Evolutionary conservation across 2,888 invertebrate genomes (phyloP).

Genomic region (Sminthurides aquaticus): DNA sequence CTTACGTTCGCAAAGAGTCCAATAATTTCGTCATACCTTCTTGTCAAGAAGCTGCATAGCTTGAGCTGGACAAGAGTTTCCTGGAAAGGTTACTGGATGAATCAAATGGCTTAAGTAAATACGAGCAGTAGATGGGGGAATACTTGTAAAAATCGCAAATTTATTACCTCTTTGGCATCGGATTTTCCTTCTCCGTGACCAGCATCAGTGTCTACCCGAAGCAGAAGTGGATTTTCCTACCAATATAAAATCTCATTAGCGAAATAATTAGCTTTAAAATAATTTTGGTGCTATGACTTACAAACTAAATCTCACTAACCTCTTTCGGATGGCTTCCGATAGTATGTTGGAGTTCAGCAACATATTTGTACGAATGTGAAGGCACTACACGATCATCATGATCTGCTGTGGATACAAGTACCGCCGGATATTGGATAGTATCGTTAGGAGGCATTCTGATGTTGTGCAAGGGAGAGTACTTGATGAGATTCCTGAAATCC

Average conservation of each 20-base stretch:
- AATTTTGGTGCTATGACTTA: no score
- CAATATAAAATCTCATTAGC: no score
- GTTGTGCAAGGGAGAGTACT: conserved; percentile 92
- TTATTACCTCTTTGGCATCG: conserved; percentile 10
- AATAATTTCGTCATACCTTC: background rate
- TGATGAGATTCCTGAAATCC: conserved; percentile 74
- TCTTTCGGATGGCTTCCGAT: conserved; percentile 57
- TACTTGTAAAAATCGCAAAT: no score
- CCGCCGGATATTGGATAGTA: conserved; percentile 72
- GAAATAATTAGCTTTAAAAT: no score
- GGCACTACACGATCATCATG: conserved; percentile 98
- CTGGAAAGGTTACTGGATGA: no score
- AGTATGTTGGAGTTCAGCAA: conserved; percentile 77
- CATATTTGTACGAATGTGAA: conserved; percentile 89
- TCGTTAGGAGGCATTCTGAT: conserved; percentile 57
- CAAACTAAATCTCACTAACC: no score
- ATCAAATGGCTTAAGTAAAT: no score
- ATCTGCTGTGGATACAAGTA: conserved; percentile 75
- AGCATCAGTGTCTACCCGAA: conserved; percentile 10
- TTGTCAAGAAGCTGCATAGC: no score
- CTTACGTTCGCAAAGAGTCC: background rate
- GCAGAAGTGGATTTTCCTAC: conserved; percentile 4
- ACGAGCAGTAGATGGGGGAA: no score
- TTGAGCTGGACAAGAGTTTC: no score
- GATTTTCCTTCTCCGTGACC: conserved; percentile 19